phyloP scores from a whole-genome alignment of 2,888 invertebrate genomes.

The Lepidochitona cinerea region DNA sequence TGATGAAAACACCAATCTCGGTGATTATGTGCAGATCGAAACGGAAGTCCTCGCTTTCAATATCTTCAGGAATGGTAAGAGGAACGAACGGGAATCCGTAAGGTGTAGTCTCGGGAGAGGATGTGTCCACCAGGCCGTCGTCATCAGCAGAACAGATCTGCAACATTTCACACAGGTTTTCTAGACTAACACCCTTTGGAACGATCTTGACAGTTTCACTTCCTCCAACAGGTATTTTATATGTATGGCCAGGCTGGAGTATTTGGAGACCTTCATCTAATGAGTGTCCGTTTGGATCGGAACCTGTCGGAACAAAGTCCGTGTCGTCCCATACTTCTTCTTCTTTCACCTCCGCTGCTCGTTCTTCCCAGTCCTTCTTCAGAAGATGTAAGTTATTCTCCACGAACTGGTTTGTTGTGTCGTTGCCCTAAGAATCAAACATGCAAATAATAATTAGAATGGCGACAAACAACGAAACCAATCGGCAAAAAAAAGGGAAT shows the following conservation, averaged over 20 bases:
- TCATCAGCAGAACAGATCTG: background rate
- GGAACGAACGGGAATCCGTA: background rate
- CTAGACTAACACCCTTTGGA: background rate
- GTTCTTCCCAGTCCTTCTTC: background rate
- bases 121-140: background rate
- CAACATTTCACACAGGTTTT: background rate
- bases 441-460: too few species aligned
- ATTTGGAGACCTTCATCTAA: background rate
- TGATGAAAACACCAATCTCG: background rate
- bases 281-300: background rate
- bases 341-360: background rate
- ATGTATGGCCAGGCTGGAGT: background rate
- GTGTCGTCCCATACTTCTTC: conserved; percentile 1
- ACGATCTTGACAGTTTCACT: background rate
- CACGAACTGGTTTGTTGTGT: background rate
- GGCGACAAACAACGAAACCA: too few species aligned
- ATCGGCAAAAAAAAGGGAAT: too few species aligned
- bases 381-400: background rate
- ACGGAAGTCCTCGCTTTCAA: background rate
- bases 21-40: background rate
- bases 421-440: too few species aligned
- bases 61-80: background rate
- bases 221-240: background rate
- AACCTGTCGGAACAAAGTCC: background rate
- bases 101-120: background rate